Conservation (phyloP, 2,113 vertebrate species). For the Isichthys henryi region DNA sequence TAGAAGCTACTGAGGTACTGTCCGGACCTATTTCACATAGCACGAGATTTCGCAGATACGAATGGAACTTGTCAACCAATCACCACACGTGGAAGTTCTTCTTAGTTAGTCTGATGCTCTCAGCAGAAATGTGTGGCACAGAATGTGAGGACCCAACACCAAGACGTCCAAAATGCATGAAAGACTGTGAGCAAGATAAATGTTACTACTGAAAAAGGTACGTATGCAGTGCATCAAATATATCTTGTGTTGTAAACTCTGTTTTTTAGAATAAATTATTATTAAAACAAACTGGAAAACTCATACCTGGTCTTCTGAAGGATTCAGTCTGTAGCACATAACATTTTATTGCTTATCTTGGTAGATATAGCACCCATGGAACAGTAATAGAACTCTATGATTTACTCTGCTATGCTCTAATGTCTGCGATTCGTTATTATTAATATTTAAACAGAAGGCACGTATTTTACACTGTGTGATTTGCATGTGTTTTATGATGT, state of each 20-base stretch:
- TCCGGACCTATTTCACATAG: neutral
- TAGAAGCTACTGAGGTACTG: neutral
- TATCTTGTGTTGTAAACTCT: neutral
- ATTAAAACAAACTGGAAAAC: neutral
- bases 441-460: conserved; percentile 6
- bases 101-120: neutral
- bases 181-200: neutral
- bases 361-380: neutral
- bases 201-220: neutral
- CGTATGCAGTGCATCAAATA: neutral
- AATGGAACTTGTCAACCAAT: neutral
- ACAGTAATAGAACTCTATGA: neutral
- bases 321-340: neutral
- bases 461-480: neutral
- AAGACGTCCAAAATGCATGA: neutral
- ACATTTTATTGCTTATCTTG: neutral
- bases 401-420: neutral
- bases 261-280: neutral
- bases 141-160: neutral
- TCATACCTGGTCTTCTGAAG: neutral
- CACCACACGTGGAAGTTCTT: neutral
- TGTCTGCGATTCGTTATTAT: neutral
- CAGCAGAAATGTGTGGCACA: neutral
- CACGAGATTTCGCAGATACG: neutral
- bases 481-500: neutral